Evolutionary conservation across 2,113 vertebrate genomes (phyloP).

Genomic region (Albula glossodonta): DNA sequence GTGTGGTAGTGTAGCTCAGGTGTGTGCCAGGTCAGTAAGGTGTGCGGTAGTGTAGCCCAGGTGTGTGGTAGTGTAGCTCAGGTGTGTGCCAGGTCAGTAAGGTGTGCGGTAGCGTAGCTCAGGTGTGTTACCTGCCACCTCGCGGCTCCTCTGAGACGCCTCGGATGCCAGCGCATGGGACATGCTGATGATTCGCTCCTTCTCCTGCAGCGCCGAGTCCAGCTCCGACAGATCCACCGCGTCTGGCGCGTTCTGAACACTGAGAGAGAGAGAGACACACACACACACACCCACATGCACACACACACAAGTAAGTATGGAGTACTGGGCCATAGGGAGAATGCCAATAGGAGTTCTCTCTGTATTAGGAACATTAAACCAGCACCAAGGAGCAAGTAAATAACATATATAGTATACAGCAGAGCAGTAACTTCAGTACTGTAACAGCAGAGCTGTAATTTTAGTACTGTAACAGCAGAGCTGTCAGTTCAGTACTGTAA

Average conservation of each 20-base stretch:
- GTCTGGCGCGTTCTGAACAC: conserved; percentile 77
- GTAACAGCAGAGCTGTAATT: too few species aligned
- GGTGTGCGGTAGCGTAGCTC: too few species aligned
- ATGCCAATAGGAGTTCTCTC: too few species aligned
- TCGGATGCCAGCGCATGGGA: conserved; percentile 87
- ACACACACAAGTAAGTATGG: not conserved
- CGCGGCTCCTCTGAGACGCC: conserved; percentile 90
- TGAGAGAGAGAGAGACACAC: conserved; percentile 41
- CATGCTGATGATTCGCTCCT: conserved; percentile 88
- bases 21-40: not conserved
- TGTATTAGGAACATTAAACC: too few species aligned
- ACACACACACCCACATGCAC: conserved; percentile 3
- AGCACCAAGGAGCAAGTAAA: too few species aligned
- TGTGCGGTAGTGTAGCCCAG: not conserved
- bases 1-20: too few species aligned
- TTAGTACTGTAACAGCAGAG: too few species aligned
- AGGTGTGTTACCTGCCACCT: conserved; percentile 82
- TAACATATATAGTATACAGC: too few species aligned
- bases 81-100: too few species aligned
- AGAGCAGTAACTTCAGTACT: too few species aligned
- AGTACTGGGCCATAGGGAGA: too few species aligned
- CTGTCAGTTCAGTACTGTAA: too few species aligned
- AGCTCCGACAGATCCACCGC: conserved; percentile 73
- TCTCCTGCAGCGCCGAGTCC: conserved; percentile 82
- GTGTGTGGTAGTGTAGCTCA: not conserved